Evolutionary conservation across 53 echinoderm and acorn worm genomes (phyloP).

Genomic region (Henricia sp.): DNA sequence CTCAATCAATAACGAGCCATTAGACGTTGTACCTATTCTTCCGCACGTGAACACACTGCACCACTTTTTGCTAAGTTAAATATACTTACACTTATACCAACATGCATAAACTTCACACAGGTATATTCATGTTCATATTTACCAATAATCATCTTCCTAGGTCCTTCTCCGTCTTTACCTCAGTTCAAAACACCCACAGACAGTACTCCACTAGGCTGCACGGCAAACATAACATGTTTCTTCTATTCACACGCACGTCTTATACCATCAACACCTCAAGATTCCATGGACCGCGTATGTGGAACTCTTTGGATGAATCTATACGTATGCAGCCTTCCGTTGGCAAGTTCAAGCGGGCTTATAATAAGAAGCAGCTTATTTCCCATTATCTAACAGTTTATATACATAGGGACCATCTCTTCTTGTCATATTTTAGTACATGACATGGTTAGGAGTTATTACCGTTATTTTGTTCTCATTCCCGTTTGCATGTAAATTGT

Average conservation of each 20-base stretch:
- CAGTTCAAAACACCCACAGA: neutral
- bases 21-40: neutral
- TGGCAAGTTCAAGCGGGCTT: neutral
- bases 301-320: neutral
- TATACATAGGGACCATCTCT: too few species aligned
- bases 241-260: conserved; percentile 19
- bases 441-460: too few species aligned
- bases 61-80: conserved; percentile 35
- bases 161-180: neutral
- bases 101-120: conserved; percentile 33
- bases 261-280: neutral
- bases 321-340: neutral
- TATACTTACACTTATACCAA: conserved; percentile 21
- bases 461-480: too few species aligned
- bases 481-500: too few species aligned
- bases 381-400: conserved; percentile 2
- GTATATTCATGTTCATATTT: conserved; percentile 33
- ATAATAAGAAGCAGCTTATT: neutral
- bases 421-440: too few species aligned
- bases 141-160: conserved; percentile 12
- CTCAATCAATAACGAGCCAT: conserved; percentile 48
- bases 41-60: conserved; percentile 26
- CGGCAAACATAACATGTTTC: neutral
- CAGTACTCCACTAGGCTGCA: neutral
- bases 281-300: neutral